A percentile compares a stretch with the other conserved stretches of the same genome.
These are phyloP conservation scores for Pogonognathellus flavescens DNA, from an alignment of 1,140 invertebrate species.

Conservation along the genomic window DNA sequence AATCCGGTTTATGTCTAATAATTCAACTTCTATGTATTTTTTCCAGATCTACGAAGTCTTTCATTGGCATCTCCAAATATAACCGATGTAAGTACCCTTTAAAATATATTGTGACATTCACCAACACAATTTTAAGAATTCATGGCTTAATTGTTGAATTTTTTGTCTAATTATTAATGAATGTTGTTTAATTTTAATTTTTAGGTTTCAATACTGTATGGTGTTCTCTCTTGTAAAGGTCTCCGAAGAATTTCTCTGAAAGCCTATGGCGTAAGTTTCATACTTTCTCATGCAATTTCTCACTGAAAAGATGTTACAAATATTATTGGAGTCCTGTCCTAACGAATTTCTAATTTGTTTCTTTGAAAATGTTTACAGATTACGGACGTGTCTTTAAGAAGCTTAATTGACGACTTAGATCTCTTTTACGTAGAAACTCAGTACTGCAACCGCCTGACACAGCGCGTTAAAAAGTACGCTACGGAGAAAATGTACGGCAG, in stretches of 20 bases:
- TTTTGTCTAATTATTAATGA: too few relatives aligned
- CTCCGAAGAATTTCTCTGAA: conserved; percentile 8
- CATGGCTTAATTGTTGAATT: too few relatives aligned
- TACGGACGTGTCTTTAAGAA: conserved; percentile 32
- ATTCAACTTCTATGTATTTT: background rate
- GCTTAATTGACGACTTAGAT: conserved; percentile 26
- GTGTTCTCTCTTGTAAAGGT: conserved; percentile 7
- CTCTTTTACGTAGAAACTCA: conserved; percentile 47
- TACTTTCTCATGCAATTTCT: too few relatives aligned
- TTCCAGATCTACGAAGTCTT: conserved; percentile 52
- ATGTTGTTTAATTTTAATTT: background rate
- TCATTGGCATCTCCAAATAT: conserved; percentile 56
- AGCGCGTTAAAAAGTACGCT: background rate
- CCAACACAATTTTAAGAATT: background rate
- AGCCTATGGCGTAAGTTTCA: conserved; percentile 12
- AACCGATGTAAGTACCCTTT: conserved; percentile 19
- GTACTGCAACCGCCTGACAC: conserved; percentile 45
- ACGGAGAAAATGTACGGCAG: conserved; percentile 31
- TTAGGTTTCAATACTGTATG: conserved; percentile 12
- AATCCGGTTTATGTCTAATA: background rate
- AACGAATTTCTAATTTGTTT: background rate
- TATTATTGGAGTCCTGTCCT: too few relatives aligned
- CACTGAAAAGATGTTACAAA: too few relatives aligned
- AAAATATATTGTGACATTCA: too few relatives aligned
- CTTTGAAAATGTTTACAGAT: conserved; percentile 12